These are phyloP conservation scores for Amorpha juglandis DNA, from an alignment of 2,888 invertebrate genomes.

Conservation along the genomic window DNA sequence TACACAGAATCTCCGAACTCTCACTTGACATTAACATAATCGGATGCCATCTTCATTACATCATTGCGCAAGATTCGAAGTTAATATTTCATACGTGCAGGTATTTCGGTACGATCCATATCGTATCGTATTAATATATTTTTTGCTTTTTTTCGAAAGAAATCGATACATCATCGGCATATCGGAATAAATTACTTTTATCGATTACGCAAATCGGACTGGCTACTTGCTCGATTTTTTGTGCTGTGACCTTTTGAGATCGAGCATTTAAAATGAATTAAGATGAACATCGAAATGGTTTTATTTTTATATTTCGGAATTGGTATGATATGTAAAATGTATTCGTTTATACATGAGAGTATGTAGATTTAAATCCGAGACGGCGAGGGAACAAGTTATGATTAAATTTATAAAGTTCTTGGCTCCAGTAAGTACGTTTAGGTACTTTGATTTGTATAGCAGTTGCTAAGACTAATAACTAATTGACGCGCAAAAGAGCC, in stretches of 20 bases:
- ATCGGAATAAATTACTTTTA: slow-evolving; percentile 30
- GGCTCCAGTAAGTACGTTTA: too few relatives aligned
- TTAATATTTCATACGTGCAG: slow-evolving; percentile 47
- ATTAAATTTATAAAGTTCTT: too few relatives aligned
- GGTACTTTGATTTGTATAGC: too few relatives aligned
- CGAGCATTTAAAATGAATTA: slow-evolving; percentile 9
- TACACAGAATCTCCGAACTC: slow-evolving; percentile 32
- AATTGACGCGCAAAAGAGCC: too few relatives aligned
- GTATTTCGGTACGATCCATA: slow-evolving; percentile 46
- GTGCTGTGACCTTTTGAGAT: not conserved
- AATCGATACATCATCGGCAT: slow-evolving; percentile 30
- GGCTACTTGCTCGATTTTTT: slow-evolving; percentile 16
- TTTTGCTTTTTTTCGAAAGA: slow-evolving; percentile 30
- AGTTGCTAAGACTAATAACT: too few relatives aligned
- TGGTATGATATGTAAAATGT: too few relatives aligned
- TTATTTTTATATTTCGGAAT: not conserved
- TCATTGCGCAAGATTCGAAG: slow-evolving; percentile 50
- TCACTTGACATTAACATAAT: slow-evolving; percentile 53
- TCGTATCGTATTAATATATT: slow-evolving; percentile 36
- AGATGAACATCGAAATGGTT: slow-evolving; percentile 3
- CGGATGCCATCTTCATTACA: slow-evolving; percentile 55
- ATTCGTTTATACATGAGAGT: too few relatives aligned
- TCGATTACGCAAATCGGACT: slow-evolving; percentile 22
- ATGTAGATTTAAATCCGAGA: too few relatives aligned
- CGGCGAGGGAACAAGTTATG: too few relatives aligned